Evolutionary conservation across 2,888 invertebrate genomes (phyloP).

Genomic region (Cantharis lateralis): DNA sequence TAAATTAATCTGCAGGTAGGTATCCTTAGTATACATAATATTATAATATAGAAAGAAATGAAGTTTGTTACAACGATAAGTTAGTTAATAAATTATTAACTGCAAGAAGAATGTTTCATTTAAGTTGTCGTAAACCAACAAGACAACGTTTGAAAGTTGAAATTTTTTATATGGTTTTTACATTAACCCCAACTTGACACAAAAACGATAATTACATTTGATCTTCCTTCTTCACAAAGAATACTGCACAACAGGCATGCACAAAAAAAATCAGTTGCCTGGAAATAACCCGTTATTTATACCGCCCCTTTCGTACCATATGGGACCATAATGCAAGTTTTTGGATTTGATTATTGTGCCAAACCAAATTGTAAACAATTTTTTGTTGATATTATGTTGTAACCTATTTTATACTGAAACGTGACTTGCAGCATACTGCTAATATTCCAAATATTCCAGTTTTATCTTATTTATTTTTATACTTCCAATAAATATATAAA

Average conservation of each 20-base stretch:
- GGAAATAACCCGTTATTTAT: background rate
- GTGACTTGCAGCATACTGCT: background rate
- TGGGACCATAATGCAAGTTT: background rate
- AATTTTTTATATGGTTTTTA: background rate
- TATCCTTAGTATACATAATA: no score
- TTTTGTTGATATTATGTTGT: background rate
- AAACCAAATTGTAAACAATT: background rate
- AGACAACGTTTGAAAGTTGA: background rate
- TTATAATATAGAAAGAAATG: background rate
- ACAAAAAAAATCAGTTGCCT: background rate
- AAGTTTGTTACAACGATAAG: background rate
- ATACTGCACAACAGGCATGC: background rate
- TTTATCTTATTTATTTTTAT: no score
- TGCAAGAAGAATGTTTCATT: background rate
- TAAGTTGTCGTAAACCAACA: background rate
- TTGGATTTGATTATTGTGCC: background rate
- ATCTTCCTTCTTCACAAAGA: background rate
- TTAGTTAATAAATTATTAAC: background rate
- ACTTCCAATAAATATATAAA: background rate
- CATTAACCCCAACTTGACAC: background rate
- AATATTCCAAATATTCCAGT: background rate
- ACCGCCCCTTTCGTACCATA: background rate
- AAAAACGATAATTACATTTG: background rate
- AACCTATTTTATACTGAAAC: background rate
- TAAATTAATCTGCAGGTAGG: background rate